phyloP scores from a whole-genome alignment of 2,888 invertebrate species.

The Lottia gigantea region DNA sequence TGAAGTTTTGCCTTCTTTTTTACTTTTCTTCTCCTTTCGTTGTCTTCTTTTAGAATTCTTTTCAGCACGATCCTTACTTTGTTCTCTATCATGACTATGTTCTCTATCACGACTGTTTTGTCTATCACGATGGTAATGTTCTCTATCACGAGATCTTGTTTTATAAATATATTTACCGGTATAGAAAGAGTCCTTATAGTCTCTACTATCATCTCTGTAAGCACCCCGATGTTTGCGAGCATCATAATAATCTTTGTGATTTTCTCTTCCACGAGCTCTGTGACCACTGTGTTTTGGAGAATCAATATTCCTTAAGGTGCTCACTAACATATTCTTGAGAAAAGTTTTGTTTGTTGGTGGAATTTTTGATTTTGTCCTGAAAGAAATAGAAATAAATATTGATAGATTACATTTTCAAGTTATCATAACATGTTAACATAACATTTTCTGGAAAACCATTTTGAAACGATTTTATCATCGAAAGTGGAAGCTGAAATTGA shows the following conservation, averaged over 20 bases:
- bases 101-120: slow-evolving; percentile 18
- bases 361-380: slow-evolving; percentile 53
- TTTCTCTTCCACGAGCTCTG: background rate
- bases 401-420: too few species aligned
- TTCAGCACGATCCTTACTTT: slow-evolving; percentile 1
- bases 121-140: slow-evolving; percentile 33
- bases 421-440: too few species aligned
- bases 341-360: slow-evolving; percentile 58
- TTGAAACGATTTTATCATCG: too few species aligned
- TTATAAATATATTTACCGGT: slow-evolving; percentile 13
- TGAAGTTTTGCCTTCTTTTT: slow-evolving; percentile 4
- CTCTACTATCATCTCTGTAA: slow-evolving; percentile 5
- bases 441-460: too few species aligned
- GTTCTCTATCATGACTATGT: slow-evolving; percentile 8
- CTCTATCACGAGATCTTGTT: slow-evolving; percentile 32
- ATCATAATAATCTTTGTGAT: background rate
- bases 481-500: too few species aligned
- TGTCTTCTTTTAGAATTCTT: slow-evolving; percentile 7
- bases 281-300: background rate
- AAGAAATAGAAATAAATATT: slow-evolving; percentile 21
- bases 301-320: slow-evolving; percentile 47
- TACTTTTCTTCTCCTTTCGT: slow-evolving; percentile 8
- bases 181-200: too few species aligned
- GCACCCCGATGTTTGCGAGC: slow-evolving; percentile 13
- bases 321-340: slow-evolving; percentile 58